Conservation (phyloP, 2,888 invertebrate species). For the Leuctra nigra region DNA sequence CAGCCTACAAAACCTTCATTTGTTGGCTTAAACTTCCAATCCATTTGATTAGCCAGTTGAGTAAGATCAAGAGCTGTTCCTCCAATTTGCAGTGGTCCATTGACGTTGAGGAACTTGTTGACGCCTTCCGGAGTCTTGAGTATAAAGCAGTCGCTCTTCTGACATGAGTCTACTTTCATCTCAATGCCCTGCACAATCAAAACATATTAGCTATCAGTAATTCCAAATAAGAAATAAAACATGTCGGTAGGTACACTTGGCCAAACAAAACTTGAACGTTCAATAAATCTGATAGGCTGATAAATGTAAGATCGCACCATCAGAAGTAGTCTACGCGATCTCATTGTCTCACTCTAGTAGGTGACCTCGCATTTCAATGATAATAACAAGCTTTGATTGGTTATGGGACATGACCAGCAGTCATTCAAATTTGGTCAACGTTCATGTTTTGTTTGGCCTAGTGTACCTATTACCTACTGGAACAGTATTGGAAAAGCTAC, state of each 20-base stretch:
- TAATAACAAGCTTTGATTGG: no score
- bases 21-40: conserved; percentile 65
- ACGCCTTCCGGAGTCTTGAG: conserved; percentile 62
- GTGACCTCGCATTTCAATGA: no score
- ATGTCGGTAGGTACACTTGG: neutral
- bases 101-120: conserved; percentile 70
- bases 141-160: conserved; percentile 61
- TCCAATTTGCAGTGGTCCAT: conserved; percentile 82
- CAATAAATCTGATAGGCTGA: no score
- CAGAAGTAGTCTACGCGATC: no score
- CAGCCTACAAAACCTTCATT: conserved; percentile 77
- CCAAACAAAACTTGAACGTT: no score
- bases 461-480: no score
- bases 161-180: conserved; percentile 72
- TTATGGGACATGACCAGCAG: no score
- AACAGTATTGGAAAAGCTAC: no score
- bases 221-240: neutral
- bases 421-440: no score
- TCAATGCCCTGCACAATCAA: conserved; percentile 49
- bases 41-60: conserved; percentile 52
- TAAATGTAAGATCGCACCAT: no score
- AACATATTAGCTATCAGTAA: neutral
- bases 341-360: no score
- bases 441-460: no score
- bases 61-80: conserved; percentile 61